Base-by-base conservation (phyloP, 2,797 vertebrate species). In the Myiothlypis chrysogaster region DNA sequence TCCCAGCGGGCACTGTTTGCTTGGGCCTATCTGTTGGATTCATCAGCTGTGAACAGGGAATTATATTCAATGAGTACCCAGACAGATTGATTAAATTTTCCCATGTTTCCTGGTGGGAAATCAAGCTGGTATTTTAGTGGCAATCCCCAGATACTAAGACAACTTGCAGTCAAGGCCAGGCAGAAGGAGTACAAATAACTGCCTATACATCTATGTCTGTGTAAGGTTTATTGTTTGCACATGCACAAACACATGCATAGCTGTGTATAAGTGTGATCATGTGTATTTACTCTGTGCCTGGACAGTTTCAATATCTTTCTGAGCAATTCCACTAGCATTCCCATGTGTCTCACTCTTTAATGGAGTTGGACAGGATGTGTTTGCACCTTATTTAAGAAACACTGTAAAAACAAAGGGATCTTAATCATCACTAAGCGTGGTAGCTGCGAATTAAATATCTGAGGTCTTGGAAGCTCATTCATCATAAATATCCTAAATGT, bases 81-180 rank as follows among this genome's bases (percentile, higher is more conserved):
- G 80, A 70, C 86, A 96, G 92, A 92, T 92, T 96, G 94, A 95
- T 96, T 96, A 95, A 95, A 94, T 95, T 96, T 93, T 63, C 73
- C 52, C 44, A 24, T 3, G 10, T 95, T 96, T 95, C 75, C 93
- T 93, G 83, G 80, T 94, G 95, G 94, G 94, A 96, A 96, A 96
- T 96, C 77, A 96, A 95, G 78, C 73, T 77, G 86, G 59, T 82
- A 53, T 90, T 95, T 94, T 89, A 90, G 88, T 90, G 88, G 66
- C 83, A 89, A 79, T 93, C 94, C 88, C 85, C 47, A 84, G 92
- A 72, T 11, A 43, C 76, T 73, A 77, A 90, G 77, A 83, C 37
- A 66, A 28, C 77, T 89, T 89, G 59, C 80, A 90, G 71, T 76
- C 52, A 76, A 83, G 72, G 23, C 82, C 50, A 88, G 63, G 66